Evolutionary conservation across 2,113 vertebrate species (phyloP).

Genomic region (Ochotona curzoniae): DNA sequence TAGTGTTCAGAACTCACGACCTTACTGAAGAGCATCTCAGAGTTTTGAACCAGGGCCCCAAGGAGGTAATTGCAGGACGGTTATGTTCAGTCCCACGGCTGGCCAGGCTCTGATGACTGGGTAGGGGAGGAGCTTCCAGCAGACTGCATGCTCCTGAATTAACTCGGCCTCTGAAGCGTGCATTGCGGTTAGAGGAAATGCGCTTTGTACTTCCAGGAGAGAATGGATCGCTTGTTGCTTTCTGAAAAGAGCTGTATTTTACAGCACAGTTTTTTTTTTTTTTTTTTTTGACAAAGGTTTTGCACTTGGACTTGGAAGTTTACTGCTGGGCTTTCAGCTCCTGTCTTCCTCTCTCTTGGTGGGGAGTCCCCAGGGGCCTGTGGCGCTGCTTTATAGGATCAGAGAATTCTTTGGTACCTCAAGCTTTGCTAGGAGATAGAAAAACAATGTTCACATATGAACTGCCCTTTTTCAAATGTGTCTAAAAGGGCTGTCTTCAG

Average conservation of each 20-base stretch:
- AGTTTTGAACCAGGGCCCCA: background rate
- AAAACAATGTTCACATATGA: background rate
- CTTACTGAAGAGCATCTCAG: background rate
- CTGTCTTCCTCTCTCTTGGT: background rate
- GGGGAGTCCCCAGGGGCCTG: background rate
- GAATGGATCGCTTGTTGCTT: background rate
- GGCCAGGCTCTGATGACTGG: background rate
- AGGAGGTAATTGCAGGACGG: background rate
- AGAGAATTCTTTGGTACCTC: conserved; percentile 3
- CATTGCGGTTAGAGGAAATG: background rate
- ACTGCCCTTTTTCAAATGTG: background rate
- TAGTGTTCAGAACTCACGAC: background rate
- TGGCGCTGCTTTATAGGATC: conserved; percentile 25
- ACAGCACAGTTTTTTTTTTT: no score
- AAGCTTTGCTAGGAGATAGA: background rate
- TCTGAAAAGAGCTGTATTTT: background rate
- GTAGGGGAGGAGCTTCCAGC: background rate
- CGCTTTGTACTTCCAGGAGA: background rate
- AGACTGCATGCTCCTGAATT: fast-evolving
- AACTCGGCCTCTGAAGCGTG: background rate
- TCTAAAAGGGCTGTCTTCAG: background rate
- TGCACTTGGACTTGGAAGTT: background rate
- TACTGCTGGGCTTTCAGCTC: background rate
- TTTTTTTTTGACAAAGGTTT: background rate
- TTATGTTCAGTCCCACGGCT: background rate